Percentiles rank a stretch among this genome's conserved stretches.
Conservation (phyloP, 92 coral and sea anemone genomes). For the Paragorgia papillata region DNA sequence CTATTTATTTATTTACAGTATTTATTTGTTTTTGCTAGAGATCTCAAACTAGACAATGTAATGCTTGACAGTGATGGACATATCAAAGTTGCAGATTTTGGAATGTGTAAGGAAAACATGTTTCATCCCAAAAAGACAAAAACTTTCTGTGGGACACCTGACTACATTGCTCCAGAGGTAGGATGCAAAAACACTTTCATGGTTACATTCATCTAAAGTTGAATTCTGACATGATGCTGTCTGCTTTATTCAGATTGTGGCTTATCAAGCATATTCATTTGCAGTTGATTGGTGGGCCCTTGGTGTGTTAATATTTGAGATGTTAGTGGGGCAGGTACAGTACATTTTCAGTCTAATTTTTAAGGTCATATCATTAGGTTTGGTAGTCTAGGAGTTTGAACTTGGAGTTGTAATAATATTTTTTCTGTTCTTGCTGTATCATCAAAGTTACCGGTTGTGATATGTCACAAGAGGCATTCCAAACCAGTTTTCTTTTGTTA, state of each 20-base stretch:
- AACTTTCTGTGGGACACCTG: slow-evolving; percentile 99
- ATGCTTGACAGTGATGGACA: slow-evolving; percentile 99
- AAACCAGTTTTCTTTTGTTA: too few relatives aligned
- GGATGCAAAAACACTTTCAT: neutral
- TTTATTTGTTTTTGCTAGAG: slow-evolving; percentile 69
- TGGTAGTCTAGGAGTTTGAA: too few relatives aligned
- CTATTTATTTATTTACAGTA: neutral
- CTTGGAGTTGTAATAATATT: too few relatives aligned
- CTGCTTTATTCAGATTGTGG: slow-evolving; percentile 92
- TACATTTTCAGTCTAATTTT: too few relatives aligned
- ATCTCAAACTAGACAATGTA: slow-evolving; percentile 93
- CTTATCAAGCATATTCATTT: slow-evolving; percentile 94
- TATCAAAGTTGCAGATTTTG: slow-evolving; percentile 97
- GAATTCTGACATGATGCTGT: too few relatives aligned
- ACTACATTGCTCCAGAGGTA: slow-evolving; percentile 99
- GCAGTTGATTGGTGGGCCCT: slow-evolving; percentile 99
- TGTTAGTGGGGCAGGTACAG: slow-evolving; percentile 97
- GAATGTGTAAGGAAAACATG: slow-evolving; percentile 97
- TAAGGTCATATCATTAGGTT: too few relatives aligned
- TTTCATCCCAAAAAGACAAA: slow-evolving; percentile 75
- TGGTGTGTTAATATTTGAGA: slow-evolving; percentile 92
- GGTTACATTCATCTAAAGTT: too few relatives aligned
- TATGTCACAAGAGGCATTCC: too few relatives aligned
- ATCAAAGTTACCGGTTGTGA: too few relatives aligned
- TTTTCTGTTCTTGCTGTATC: too few relatives aligned